These are phyloP conservation scores for Agrotis clavis DNA, from an alignment of 2,888 invertebrate species.

Conservation along the genomic window DNA sequence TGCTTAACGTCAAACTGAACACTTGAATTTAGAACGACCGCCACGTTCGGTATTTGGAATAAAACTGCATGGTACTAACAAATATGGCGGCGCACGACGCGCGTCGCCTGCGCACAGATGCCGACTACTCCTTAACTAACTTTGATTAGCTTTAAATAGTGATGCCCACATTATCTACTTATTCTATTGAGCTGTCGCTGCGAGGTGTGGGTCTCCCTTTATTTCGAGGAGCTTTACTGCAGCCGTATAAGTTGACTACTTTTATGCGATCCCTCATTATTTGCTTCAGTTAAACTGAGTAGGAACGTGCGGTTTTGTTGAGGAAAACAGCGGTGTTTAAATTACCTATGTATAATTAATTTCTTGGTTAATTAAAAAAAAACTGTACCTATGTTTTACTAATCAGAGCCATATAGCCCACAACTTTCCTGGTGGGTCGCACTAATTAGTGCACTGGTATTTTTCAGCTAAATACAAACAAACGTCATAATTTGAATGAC, in stretches of 20 bases:
- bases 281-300: conserved; percentile 18
- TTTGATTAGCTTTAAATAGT: conserved; percentile 93
- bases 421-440: conserved; percentile 10
- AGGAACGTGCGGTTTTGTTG: conserved; percentile 35
- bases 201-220: conserved; percentile 81
- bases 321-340: conserved; percentile 50
- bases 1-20: conserved; percentile 82
- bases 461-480: background rate
- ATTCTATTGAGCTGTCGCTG: conserved; percentile 89
- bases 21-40: conserved; percentile 78
- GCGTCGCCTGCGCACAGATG: conserved; percentile 85
- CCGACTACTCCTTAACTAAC: conserved; percentile 92
- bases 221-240: conserved; percentile 72
- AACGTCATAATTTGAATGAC: background rate
- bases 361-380: conserved; percentile 12
- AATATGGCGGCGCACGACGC: conserved; percentile 78
- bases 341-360: background rate
- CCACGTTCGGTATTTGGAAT: conserved; percentile 79
- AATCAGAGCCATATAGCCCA: background rate
- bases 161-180: conserved; percentile 91
- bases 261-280: conserved; percentile 28
- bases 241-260: conserved; percentile 63
- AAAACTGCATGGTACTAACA: conserved; percentile 77
- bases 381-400: no score
- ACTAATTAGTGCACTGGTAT: background rate